Evolutionary conservation across 2,888 invertebrate genomes (phyloP).

Genomic region (Oxystoma pomonae): DNA sequence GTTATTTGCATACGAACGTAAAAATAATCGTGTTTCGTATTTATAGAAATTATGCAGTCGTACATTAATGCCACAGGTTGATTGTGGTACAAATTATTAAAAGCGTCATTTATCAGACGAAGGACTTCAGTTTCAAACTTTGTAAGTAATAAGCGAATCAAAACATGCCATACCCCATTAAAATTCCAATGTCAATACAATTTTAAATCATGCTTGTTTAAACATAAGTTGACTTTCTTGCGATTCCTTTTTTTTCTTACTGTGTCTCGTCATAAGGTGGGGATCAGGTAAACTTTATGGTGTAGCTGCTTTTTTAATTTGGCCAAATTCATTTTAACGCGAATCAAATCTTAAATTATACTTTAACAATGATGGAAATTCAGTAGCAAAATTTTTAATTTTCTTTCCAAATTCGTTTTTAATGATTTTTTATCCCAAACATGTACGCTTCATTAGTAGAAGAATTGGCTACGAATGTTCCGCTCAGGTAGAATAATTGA

Average conservation of each 20-base stretch:
- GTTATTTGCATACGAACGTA: neutral
- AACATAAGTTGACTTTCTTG: too few relatives aligned
- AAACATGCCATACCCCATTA: too few relatives aligned
- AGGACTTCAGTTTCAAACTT: neutral
- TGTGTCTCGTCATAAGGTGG: too few relatives aligned
- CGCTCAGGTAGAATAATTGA: conserved; percentile 19
- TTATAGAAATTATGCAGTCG: too few relatives aligned
- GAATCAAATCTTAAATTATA: neutral
- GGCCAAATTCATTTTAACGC: neutral
- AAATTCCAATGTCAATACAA: neutral
- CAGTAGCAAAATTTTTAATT: neutral
- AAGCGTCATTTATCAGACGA: neutral
- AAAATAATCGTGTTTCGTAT: too few relatives aligned
- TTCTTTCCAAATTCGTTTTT: neutral
- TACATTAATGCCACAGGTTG: too few relatives aligned
- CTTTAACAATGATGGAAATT: neutral
- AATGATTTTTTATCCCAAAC: neutral
- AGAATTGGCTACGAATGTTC: conserved; percentile 11
- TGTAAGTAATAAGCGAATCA: neutral
- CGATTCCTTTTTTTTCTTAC: too few relatives aligned
- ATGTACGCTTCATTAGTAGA: conserved; percentile 9
- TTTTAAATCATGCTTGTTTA: neutral
- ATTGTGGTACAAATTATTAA: neutral
- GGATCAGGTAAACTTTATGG: too few relatives aligned
- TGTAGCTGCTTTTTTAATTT: too few relatives aligned